A percentile compares a stretch with the other conserved stretches of the same genome.
Evolutionary conservation across 1,140 invertebrate species (phyloP).

Genomic region (Solen grandis): DNA sequence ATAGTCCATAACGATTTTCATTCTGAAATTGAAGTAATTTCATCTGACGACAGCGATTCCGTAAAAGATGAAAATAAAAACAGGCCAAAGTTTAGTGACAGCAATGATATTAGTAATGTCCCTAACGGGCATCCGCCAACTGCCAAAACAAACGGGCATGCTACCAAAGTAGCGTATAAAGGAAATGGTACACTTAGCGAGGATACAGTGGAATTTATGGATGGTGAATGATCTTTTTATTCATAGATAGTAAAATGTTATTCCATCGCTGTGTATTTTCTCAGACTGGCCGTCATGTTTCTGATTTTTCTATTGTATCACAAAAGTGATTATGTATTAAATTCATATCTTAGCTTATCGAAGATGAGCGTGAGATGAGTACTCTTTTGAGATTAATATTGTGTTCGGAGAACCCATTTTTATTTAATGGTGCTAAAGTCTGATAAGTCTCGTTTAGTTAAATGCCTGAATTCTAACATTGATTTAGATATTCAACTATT

Average conservation of each 20-base stretch:
- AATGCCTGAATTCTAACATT: no score
- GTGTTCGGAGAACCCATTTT: no score
- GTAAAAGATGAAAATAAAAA: conserved; percentile 15
- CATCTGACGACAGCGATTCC: background rate
- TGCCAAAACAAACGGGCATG: background rate
- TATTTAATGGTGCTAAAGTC: no score
- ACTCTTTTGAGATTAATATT: no score
- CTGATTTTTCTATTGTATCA: no score
- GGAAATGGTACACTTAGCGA: conserved; percentile 34
- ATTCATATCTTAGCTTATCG: no score
- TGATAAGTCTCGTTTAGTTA: no score
- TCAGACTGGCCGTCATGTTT: no score
- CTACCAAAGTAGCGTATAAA: conserved; percentile 11
- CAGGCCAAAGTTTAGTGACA: background rate
- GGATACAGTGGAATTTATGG: conserved; percentile 41
- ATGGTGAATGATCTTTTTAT: conserved; percentile 21
- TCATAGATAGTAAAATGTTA: background rate
- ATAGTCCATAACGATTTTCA: background rate
- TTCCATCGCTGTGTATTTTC: no score
- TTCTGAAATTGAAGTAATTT: conserved; percentile 36
- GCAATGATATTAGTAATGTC: background rate
- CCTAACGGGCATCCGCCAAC: background rate
- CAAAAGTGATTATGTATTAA: no score
- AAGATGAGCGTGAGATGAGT: no score
- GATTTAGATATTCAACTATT: no score